Evolutionary conservation across 1,140 invertebrate genomes (phyloP).

Genomic region (Drosophila teissieri): DNA sequence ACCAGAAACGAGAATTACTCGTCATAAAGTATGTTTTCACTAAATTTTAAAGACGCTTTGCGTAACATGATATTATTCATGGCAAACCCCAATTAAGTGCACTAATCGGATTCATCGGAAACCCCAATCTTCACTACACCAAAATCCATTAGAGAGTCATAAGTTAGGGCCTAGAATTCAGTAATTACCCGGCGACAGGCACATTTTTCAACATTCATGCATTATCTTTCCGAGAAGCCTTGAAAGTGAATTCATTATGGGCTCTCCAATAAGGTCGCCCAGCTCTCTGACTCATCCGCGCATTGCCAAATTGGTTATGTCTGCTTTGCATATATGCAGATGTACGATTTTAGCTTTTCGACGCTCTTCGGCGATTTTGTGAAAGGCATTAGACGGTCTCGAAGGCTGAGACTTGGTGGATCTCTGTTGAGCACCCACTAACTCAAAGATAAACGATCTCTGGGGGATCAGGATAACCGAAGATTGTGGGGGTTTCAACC

Average conservation of each 20-base stretch:
- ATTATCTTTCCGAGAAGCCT: slow-evolving; percentile 53
- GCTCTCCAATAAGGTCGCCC: slow-evolving; percentile 40
- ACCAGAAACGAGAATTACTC: not conserved
- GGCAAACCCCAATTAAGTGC: not conserved
- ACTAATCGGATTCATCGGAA: not conserved
- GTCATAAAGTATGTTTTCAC: not conserved
- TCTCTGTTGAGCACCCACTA: slow-evolving; percentile 27
- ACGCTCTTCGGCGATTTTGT: slow-evolving; percentile 35
- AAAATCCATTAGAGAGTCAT: slow-evolving; percentile 19
- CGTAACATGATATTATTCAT: not conserved
- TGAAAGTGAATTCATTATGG: slow-evolving; percentile 55
- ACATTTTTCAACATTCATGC: slow-evolving; percentile 24
- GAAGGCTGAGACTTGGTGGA: not conserved
- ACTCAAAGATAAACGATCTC: not conserved
- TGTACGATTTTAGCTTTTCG: slow-evolving; percentile 11
- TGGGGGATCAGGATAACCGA: slow-evolving; percentile 18
- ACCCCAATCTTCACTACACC: not conserved
- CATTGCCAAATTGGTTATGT: slow-evolving; percentile 47
- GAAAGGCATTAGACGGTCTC: slow-evolving; percentile 58
- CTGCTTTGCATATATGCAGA: slow-evolving; percentile 32
- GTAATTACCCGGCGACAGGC: slow-evolving; percentile 22
- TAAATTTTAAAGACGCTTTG: too few relatives aligned
- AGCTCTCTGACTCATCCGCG: slow-evolving; percentile 36
- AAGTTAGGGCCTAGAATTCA: slow-evolving; percentile 39
- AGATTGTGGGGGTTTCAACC: slow-evolving; percentile 11